A percentile compares a stretch with the other conserved stretches of the same genome.
Conservation (phyloP, 2,797 vertebrate genomes). For the Morelia viridis region DNA sequence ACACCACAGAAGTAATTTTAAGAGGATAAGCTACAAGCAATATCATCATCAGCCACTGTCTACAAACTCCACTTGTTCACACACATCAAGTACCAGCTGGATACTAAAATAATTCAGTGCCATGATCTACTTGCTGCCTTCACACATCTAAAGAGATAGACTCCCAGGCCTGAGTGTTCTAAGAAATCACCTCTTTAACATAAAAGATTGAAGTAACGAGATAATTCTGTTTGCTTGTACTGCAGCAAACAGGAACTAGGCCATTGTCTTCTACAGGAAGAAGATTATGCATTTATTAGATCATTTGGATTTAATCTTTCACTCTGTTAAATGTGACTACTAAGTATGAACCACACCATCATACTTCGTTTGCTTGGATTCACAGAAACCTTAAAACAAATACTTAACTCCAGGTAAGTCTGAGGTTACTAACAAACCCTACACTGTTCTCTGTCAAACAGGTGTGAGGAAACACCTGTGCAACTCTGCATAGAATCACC, state of each 20-base stretch:
- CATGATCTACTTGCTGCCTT: not conserved
- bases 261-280: not conserved
- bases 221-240: not conserved
- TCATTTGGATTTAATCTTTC: not conserved
- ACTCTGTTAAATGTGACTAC: not conserved
- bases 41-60: not conserved
- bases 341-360: conserved; percentile 39
- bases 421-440: conserved; percentile 59
- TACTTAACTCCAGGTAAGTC: conserved; percentile 55
- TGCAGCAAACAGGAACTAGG: conserved; percentile 2
- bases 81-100: not conserved
- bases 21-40: not conserved
- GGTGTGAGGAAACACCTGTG: conserved; percentile 73
- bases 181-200: not conserved
- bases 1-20: not conserved
- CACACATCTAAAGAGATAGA: not conserved
- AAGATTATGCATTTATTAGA: not conserved
- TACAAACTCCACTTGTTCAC: not conserved
- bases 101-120: not conserved
- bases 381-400: conserved; percentile 63
- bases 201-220: not conserved
- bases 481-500: conserved; percentile 56
- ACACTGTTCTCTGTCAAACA: conserved; percentile 69
- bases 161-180: not conserved
- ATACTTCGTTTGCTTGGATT: conserved; percentile 59